A percentile compares a stretch with the other conserved stretches of the same genome.
These are phyloP conservation scores for Sylvicola cinctus DNA, from an alignment of 2,888 invertebrate species.

Conservation along the genomic window DNA sequence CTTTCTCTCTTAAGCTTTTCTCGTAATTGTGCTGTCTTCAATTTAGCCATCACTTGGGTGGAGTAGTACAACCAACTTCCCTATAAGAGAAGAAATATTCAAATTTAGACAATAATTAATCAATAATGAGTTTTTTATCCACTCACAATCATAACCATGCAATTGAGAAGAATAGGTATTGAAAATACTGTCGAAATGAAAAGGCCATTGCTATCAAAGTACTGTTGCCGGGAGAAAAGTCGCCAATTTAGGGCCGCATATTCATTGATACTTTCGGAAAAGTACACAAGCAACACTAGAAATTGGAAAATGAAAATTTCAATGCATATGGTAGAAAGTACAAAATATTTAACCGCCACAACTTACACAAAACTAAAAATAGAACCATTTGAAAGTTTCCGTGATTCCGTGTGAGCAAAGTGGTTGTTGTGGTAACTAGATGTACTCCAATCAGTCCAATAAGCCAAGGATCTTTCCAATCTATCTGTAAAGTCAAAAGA, in stretches of 20 bases:
- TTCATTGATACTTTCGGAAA: conserved; percentile 78
- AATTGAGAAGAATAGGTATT: conserved; percentile 78
- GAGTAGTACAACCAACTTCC: conserved; percentile 81
- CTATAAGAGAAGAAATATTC: conserved; percentile 28
- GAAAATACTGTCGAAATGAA: conserved; percentile 89
- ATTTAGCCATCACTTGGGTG: conserved; percentile 65
- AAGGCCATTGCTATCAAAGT: conserved; percentile 82
- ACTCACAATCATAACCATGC: conserved; percentile 87
- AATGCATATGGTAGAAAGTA: not conserved
- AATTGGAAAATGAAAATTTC: conserved; percentile 14
- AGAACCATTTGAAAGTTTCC: conserved; percentile 70
- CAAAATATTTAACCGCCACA: conserved; percentile 1
- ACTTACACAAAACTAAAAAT: conserved; percentile 60
- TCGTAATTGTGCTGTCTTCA: conserved; percentile 61
- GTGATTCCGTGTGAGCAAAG: conserved; percentile 63
- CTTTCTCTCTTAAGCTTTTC: conserved; percentile 40
- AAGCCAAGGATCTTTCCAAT: conserved; percentile 79
- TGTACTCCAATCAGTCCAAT: conserved; percentile 57
- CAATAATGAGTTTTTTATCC: conserved; percentile 4
- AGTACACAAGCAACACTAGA: conserved; percentile 70
- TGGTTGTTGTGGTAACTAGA: conserved; percentile 52
- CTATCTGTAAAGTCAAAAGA: conserved; percentile 49
- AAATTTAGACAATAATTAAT: not conserved
- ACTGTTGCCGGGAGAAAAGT: conserved; percentile 74
- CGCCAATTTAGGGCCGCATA: conserved; percentile 76